These are phyloP conservation scores for Notiomystis cincta DNA, from an alignment of 2,113 vertebrate species.

Conservation along the genomic window DNA sequence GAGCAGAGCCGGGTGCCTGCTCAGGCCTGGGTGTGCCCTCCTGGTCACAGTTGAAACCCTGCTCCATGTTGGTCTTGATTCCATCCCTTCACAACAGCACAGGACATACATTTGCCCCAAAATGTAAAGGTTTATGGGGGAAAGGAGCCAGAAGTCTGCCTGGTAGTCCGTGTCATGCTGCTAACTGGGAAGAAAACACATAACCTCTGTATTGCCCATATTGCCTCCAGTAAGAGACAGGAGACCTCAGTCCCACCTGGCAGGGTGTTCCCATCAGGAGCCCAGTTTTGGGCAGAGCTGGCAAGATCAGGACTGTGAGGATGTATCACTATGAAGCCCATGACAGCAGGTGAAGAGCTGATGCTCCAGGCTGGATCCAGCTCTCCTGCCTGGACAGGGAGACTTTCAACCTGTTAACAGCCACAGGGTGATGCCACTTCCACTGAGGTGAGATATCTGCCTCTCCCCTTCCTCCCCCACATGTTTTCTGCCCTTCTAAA, in stretches of 20 bases:
- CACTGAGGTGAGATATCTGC: rapidly evolving
- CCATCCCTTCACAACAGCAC: background rate
- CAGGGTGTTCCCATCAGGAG: background rate
- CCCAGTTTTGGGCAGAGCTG: background rate
- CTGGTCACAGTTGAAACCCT: background rate
- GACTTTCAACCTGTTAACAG: background rate
- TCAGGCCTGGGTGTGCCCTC: background rate
- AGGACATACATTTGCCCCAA: rapidly evolving
- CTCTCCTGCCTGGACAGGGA: background rate
- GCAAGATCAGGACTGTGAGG: background rate
- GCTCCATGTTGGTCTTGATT: background rate
- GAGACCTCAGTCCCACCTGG: background rate
- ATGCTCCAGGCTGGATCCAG: background rate
- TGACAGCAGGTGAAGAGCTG: background rate
- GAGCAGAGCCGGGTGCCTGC: background rate
- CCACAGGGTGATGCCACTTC: background rate
- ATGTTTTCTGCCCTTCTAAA: background rate
- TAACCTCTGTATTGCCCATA: background rate
- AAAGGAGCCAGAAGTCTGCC: background rate
- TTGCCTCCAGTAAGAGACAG: background rate
- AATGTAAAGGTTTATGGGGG: rapidly evolving
- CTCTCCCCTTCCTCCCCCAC: background rate
- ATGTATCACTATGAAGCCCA: rapidly evolving
- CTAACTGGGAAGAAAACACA: background rate
- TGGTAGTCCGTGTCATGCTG: background rate